Conservation (phyloP, 2,797 vertebrate genomes). For the Phrynocephalus forsythii region DNA sequence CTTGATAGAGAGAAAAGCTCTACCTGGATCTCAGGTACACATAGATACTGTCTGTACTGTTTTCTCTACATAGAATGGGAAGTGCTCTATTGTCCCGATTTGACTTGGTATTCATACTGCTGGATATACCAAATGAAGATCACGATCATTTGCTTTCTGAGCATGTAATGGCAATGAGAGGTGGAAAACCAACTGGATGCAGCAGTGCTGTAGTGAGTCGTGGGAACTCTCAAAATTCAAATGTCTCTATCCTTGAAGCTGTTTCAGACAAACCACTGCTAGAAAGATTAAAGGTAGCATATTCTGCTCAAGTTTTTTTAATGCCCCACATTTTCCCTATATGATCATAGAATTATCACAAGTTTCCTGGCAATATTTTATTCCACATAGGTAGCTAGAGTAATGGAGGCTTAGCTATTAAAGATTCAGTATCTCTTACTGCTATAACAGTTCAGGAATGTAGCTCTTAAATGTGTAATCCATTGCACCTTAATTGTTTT, state of each 20-base stretch:
- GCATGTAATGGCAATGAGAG: conserved; percentile 92
- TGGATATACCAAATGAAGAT: conserved; percentile 95
- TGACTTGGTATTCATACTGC: conserved; percentile 94
- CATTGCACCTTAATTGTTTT: background rate
- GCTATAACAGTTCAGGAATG: background rate
- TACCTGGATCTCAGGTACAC: background rate
- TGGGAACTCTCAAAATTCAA: conserved; percentile 71
- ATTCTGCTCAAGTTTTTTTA: background rate
- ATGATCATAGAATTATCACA: rapidly evolving
- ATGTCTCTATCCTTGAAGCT: conserved; percentile 86
- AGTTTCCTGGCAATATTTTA: background rate
- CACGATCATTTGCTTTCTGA: conserved; percentile 94
- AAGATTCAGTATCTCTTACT: background rate
- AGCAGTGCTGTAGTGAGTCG: conserved; percentile 79
- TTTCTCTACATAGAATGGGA: conserved; percentile 86
- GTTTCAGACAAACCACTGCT: conserved; percentile 84
- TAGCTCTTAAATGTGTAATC: background rate
- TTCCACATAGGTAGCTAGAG: background rate
- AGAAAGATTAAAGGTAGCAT: conserved; percentile 88
- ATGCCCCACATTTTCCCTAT: background rate
- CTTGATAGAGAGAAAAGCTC: background rate
- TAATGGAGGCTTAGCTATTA: background rate
- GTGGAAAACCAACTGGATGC: conserved; percentile 77
- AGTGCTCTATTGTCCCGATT: conserved; percentile 95
- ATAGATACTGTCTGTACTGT: background rate